These are phyloP conservation scores for Drosophila antonietae DNA, from an alignment of 2,888 invertebrate genomes.

Conservation along the genomic window DNA sequence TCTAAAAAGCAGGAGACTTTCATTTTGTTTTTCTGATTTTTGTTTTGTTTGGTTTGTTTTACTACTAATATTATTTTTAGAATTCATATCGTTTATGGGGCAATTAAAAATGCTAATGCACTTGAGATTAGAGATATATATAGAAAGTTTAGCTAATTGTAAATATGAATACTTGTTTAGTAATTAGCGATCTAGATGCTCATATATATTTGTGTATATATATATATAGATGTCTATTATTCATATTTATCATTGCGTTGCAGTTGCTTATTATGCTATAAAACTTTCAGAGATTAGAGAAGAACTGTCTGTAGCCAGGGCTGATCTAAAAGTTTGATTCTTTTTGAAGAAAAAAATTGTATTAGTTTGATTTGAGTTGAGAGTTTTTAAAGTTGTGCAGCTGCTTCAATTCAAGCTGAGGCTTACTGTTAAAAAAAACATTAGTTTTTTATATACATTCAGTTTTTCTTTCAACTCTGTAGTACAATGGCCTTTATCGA, in stretches of 20 bases:
- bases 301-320: no score
- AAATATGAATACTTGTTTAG: constrained; percentile 35
- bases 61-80: constrained; percentile 38
- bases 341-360: background rate
- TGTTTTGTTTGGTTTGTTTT: background rate
- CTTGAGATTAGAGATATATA: constrained; percentile 16
- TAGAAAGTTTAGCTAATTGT: constrained; percentile 6
- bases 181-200: constrained; percentile 19
- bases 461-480: background rate
- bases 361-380: background rate
- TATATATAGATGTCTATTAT: background rate
- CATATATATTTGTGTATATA: background rate
- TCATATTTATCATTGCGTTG: constrained; percentile 1
- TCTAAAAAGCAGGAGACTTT: constrained; percentile 8
- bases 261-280: constrained; percentile 2
- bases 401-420: background rate
- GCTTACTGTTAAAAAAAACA: background rate
- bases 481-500: constrained; percentile 10
- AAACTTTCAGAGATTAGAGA: background rate
- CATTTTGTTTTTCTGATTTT: constrained; percentile 1
- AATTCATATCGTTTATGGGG: constrained; percentile 36
- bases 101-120: constrained; percentile 46
- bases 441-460: background rate
- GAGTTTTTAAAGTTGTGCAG: background rate
- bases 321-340: background rate